Conservation (phyloP, 2,797 vertebrate species). For the Protosalanx chinensis region DNA sequence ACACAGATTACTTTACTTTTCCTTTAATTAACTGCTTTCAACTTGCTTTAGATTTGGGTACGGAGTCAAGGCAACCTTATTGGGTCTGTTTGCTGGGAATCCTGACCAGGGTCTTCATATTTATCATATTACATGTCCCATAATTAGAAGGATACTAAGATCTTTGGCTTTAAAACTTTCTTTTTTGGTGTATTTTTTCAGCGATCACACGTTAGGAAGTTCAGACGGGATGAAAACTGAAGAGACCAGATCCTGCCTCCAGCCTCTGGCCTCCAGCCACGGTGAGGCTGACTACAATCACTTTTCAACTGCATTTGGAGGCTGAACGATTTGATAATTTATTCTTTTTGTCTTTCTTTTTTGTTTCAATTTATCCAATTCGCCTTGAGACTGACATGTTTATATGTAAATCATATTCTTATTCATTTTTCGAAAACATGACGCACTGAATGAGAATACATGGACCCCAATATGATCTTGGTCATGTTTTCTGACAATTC, state of each 20-base stretch:
- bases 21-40: background rate
- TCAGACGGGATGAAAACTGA: slow-evolving; percentile 87
- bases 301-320: background rate
- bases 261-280: slow-evolving; percentile 75
- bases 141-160: background rate
- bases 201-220: slow-evolving; percentile 74
- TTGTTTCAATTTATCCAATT: no score
- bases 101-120: background rate
- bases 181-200: slow-evolving; percentile 29
- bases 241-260: slow-evolving; percentile 81
- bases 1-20: background rate
- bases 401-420: no score
- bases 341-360: no score
- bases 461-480: no score
- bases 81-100: background rate
- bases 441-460: no score
- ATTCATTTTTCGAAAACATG: no score
- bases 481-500: background rate
- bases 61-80: background rate
- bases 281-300: slow-evolving; percentile 61
- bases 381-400: no score
- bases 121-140: background rate
- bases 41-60: background rate
- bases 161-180: background rate
- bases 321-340: background rate